These are phyloP conservation scores for Leptinotarsa rubiginosa DNA, from an alignment of 2,888 invertebrate species.

Conservation along the genomic window DNA sequence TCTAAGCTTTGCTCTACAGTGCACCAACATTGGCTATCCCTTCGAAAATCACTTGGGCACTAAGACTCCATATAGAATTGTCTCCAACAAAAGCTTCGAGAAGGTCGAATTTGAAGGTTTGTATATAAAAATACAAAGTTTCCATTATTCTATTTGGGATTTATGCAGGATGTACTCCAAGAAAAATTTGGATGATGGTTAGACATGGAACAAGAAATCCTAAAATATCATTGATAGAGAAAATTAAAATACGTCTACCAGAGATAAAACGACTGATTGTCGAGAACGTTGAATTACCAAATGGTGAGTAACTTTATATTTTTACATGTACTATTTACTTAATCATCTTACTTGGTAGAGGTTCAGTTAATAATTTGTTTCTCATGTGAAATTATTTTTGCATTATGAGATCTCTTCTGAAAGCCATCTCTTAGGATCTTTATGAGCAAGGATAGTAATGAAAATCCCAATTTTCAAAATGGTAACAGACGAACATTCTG, in stretches of 20 bases:
- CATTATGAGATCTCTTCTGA: no score
- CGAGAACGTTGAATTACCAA: constrained; percentile 66
- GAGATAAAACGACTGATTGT: constrained; percentile 70
- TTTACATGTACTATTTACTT: not conserved
- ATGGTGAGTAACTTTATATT: constrained; percentile 63
- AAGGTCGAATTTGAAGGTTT: constrained; percentile 73
- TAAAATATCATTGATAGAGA: constrained; percentile 69
- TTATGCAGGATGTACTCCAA: constrained; percentile 56
- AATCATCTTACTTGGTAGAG: no score
- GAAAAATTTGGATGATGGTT: constrained; percentile 79
- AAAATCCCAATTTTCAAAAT: no score
- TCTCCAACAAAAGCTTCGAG: constrained; percentile 74
- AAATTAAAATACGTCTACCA: constrained; percentile 69
- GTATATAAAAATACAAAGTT: constrained; percentile 20
- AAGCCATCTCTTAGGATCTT: no score
- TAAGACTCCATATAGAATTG: constrained; percentile 80
- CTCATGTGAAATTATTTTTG: no score
- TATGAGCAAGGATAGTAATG: no score
- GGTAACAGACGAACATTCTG: no score
- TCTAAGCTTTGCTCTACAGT: constrained; percentile 31
- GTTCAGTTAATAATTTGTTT: no score
- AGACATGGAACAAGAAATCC: constrained; percentile 86
- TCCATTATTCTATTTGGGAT: not conserved
- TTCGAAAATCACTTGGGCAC: constrained; percentile 71
- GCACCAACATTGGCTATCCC: constrained; percentile 42